phyloP scores from a whole-genome alignment of 1,140 invertebrate species.

The Atopsyche davidsoni region DNA sequence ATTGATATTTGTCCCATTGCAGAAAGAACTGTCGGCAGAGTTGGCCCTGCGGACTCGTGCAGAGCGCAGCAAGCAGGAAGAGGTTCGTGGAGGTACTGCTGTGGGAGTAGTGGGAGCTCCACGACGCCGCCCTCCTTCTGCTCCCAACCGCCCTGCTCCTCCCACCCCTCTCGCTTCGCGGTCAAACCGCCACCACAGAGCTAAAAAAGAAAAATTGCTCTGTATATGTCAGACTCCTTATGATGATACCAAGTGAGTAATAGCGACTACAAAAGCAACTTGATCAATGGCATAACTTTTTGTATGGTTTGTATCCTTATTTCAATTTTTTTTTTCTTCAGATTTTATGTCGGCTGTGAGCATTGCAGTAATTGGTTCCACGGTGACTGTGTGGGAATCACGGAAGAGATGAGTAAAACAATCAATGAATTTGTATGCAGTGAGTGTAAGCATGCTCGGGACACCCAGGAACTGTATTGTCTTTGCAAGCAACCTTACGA shows the following conservation, averaged over 20 bases:
- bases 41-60: conserved; percentile 60
- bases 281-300: conserved; percentile 1
- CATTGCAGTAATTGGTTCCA: conserved; percentile 98
- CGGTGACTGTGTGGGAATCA: conserved; percentile 91
- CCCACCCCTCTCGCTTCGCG: conserved; percentile 9
- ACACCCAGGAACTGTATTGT: conserved; percentile 91
- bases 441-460: conserved; percentile 78
- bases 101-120: background rate
- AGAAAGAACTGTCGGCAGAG: conserved; percentile 68
- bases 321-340: conserved; percentile 35
- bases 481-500: conserved; percentile 94
- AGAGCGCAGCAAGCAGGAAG: conserved; percentile 64
- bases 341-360: conserved; percentile 97
- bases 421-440: conserved; percentile 86
- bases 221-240: conserved; percentile 93
- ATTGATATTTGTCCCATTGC: conserved; percentile 21
- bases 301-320: conserved; percentile 4
- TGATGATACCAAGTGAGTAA: conserved; percentile 78
- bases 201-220: conserved; percentile 78
- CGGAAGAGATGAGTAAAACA: conserved; percentile 85
- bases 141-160: conserved; percentile 30
- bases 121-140: conserved; percentile 30
- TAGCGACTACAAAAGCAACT: background rate
- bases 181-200: conserved; percentile 33
- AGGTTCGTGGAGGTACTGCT: conserved; percentile 47